Percentiles rank a stretch among this genome's conserved stretches.
Evolutionary conservation across 2,113 vertebrate genomes (phyloP).

Genomic region (Nyctereutes procyonoides): DNA sequence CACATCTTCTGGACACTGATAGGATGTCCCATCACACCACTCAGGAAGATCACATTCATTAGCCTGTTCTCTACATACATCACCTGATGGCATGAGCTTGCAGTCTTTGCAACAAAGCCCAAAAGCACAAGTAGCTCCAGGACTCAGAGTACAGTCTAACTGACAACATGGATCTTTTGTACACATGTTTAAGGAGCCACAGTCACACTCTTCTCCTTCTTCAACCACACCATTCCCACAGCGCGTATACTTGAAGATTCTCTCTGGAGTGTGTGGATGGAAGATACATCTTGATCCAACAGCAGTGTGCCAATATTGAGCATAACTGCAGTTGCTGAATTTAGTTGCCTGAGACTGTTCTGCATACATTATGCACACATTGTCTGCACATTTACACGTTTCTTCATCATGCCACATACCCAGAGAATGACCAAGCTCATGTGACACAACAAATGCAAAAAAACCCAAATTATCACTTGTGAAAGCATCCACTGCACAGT

Average conservation of each 20-base stretch:
- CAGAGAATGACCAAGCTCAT: constrained; percentile 61
- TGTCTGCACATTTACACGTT: background rate
- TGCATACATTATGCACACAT: background rate
- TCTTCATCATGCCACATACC: background rate
- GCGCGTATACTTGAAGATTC: background rate
- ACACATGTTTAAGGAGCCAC: background rate
- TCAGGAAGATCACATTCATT: constrained; percentile 92
- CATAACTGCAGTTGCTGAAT: constrained; percentile 71
- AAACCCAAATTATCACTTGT: background rate
- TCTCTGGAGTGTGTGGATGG: fast-evolving
- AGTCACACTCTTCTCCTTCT: constrained; percentile 55
- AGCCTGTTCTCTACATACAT: constrained; percentile 84
- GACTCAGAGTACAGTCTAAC: background rate
- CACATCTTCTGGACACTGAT: constrained; percentile 89
- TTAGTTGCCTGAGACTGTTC: fast-evolving
- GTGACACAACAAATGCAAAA: constrained; percentile 1
- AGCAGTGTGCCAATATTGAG: background rate
- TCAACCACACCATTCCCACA: constrained; percentile 47
- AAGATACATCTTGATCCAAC: background rate
- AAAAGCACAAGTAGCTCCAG: background rate
- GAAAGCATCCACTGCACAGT: constrained; percentile 20
- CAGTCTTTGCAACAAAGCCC: constrained; percentile 49
- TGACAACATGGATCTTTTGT: constrained; percentile 22
- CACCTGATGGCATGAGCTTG: constrained; percentile 84
- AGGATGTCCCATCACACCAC: constrained; percentile 87